Evolutionary conservation across 2,888 invertebrate genomes (phyloP), one percentile per base, ranked within the genome.

Genomic region (Amblyteles armatorius): DNA sequence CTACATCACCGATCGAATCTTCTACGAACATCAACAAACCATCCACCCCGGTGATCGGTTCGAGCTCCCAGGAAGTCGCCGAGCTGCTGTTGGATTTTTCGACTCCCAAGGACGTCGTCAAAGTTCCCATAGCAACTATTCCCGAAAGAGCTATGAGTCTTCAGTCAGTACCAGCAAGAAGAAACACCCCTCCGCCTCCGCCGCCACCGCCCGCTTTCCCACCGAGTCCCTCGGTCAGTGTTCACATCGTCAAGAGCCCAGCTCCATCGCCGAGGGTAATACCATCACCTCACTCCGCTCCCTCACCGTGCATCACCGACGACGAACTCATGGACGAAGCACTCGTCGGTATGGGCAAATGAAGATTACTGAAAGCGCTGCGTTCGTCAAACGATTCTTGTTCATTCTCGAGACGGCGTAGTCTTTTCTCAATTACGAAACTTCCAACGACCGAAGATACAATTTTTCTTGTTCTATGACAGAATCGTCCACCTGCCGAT

Each of bases 251-350:
- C 63, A 97, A 97, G 92, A 97, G 97, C 79, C 97, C 97, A 2
- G 96, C 96, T 16, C 96, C 96, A 0, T 96, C 96, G 68, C 96
- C 97, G 0, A 94, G 96, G 65, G 94, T 96, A 57, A 94, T 95
- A 60, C 96, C 96, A 71, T 97, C 97, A 6, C 95, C 95, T 1
- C 95, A 95, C 89, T 95, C 97, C 36, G 96, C 97, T 33, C 96
- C 96, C 88, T 97, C 97, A 6, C 97, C 97, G 22, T 97, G 97
- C 90, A 97, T 97, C 89, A 97, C 98, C 67, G 98, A 98, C 92
- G 98, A 98, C 93, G 98, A 98, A 91, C 95, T 98, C 26, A 98
- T 98, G 97, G 98, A 98, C 93, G 98, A 97, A 92, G 97, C 97
- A 6, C 94, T 98, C 71, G 96, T 97, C 74, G 97, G 97, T 9